A percentile compares a stretch with the other conserved stretches of the same genome.
phyloP scores from a whole-genome alignment of 2,113 vertebrate genomes.

The Turdus rufiventris region DNA sequence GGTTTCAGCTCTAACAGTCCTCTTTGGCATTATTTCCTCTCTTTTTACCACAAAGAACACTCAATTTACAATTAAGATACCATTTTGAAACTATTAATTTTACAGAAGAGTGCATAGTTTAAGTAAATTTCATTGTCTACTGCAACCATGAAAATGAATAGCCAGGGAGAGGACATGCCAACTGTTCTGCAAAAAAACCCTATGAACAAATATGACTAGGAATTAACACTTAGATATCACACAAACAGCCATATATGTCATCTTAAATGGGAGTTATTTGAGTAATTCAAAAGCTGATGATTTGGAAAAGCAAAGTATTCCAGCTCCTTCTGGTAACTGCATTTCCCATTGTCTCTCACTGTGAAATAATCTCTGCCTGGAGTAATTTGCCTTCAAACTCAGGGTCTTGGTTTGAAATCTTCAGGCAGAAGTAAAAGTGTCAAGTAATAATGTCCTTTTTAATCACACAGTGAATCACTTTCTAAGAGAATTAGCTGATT shows the following conservation, averaged over 20 bases:
- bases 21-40: neutral
- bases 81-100: slow-evolving; percentile 39
- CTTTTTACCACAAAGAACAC: neutral
- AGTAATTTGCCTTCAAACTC: slow-evolving; percentile 11
- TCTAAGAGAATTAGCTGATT: neutral
- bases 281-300: slow-evolving; percentile 57
- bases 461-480: neutral
- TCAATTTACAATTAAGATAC: slow-evolving; percentile 13
- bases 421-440: neutral
- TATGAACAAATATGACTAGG: slow-evolving; percentile 33
- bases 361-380: slow-evolving; percentile 16
- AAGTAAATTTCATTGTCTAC: slow-evolving; percentile 39
- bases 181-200: slow-evolving; percentile 19
- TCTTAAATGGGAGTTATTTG: slow-evolving; percentile 47
- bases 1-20: neutral
- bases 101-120: slow-evolving; percentile 17
- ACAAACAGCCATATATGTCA: slow-evolving; percentile 38
- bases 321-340: slow-evolving; percentile 28
- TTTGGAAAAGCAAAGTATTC: slow-evolving; percentile 53
- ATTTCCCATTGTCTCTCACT: neutral
- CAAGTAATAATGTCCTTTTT: slow-evolving; percentile 4
- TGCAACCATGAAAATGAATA: slow-evolving; percentile 38
- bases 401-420: neutral
- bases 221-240: slow-evolving; percentile 51
- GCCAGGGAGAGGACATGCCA: slow-evolving; percentile 22